Evolutionary conservation across 2,113 vertebrate species (phyloP).

Genomic region (Melozone crissalis): DNA sequence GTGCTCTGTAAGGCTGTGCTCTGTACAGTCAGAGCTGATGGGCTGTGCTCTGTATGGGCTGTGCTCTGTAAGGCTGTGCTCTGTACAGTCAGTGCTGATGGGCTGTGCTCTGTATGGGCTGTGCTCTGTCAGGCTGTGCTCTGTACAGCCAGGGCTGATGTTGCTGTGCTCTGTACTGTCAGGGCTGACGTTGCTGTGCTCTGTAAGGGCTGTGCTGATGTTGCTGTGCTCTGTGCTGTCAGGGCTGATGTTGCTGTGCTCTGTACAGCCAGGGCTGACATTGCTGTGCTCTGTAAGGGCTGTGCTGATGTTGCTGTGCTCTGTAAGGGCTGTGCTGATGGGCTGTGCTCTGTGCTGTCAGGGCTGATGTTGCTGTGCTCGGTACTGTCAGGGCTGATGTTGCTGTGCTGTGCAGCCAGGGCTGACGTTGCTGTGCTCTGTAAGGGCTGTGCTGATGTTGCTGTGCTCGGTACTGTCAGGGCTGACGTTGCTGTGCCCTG

Average conservation of each 20-base stretch:
- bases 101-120: not conserved
- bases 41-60: too few relatives aligned
- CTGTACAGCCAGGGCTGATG: too few relatives aligned
- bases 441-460: too few relatives aligned
- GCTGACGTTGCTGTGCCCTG: not conserved
- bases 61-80: too few relatives aligned
- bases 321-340: not conserved
- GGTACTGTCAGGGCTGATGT: too few relatives aligned
- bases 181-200: not conserved
- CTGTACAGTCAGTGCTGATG: not conserved
- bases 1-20: too few relatives aligned
- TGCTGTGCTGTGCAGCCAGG: not conserved
- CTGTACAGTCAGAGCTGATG: too few relatives aligned
- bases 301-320: too few relatives aligned
- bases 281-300: not conserved
- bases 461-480: not conserved
- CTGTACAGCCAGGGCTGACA: rapidly evolving
- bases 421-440: not conserved
- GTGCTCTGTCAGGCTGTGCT: not conserved
- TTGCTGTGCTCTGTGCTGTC: not conserved
- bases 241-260: not conserved
- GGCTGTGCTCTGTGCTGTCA: not conserved
- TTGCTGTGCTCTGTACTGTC: too few relatives aligned
- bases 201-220: rapidly evolving
- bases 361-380: too few relatives aligned